A percentile compares a stretch with the other conserved stretches of the same genome.
Evolutionary conservation across 2,113 vertebrate species (phyloP).

Genomic region (Melanostigma gelatinosum): DNA sequence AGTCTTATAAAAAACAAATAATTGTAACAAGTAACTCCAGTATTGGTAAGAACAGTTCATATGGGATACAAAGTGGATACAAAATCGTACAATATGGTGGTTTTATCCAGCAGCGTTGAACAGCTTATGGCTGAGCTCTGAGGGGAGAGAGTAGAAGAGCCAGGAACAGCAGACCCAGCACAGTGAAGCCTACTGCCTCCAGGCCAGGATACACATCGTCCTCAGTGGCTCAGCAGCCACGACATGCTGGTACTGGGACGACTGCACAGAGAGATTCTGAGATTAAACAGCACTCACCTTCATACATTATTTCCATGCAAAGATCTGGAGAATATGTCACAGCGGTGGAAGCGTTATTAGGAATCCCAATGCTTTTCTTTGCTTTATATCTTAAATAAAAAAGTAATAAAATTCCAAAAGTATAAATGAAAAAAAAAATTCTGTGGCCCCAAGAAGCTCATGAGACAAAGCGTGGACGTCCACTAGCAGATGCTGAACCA

Average conservation of each 20-base stretch:
- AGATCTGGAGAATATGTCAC: neutral
- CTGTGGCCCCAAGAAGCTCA: neutral
- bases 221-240: constrained; percentile 71
- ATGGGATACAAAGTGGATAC: neutral
- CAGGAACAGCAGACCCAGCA: constrained; percentile 65
- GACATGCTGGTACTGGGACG: constrained; percentile 74
- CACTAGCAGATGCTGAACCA: neutral
- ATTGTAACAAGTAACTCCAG: neutral
- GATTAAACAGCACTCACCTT: neutral
- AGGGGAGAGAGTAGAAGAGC: constrained; percentile 73
- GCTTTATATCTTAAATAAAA: neutral
- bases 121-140: constrained; percentile 73
- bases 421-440: neutral
- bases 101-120: constrained; percentile 62
- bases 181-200: constrained; percentile 67
- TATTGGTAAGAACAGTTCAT: neutral
- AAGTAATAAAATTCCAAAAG: neutral
- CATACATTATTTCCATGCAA: neutral
- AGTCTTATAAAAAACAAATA: neutral
- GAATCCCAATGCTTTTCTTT: neutral
- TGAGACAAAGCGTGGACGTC: neutral
- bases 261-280: constrained; percentile 61
- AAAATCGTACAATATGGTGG: neutral
- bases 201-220: constrained; percentile 58
- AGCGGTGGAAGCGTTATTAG: neutral